Base-by-base conservation (phyloP, 2,113 vertebrate species). In the Pogona vitticeps region DNA sequence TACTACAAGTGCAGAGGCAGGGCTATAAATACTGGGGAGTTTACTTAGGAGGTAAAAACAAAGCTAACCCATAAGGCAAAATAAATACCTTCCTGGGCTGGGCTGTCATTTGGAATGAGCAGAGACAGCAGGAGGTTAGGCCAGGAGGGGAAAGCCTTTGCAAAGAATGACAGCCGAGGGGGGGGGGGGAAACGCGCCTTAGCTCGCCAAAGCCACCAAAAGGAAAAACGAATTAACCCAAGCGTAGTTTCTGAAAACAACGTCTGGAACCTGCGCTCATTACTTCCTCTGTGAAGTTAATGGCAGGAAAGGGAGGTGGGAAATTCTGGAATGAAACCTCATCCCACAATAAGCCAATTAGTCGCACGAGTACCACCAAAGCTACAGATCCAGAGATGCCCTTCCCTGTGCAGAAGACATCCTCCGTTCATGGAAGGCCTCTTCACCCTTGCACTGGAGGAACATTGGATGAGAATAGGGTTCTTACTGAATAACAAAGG, bases 21-120 rank as follows among this genome's bases (percentile, higher is more conserved):
- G 76, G 91, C 90, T 88, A 95, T 95, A 94, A 96, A 95, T 96
- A 95, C 87, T 90, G 81, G 58, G 87, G 75, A 80, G 91, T 92
- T 94, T 93, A 89, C 94, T 93, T 95, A 91, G 88, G 90, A 96
- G 89, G 91, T 93, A 94, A 95, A 87, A 94, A 91, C 83, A 92
- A 95, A 93, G 88, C 86, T 88, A 90, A 84, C 75, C 88, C 92
- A 88, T 95, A 94, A 94, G 46, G 86, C 87, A 90, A 93, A 95
- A 91, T 91, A 93, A 94, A 95, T 94, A 91, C 80, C 86, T 94
- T 94, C 90, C 88, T 90, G 84, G 92, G 77, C 76, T 31, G 72
- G 82, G 86, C 91, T 93, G 91, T 89, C 86, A 88, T 84, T 89
- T 87, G 84, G 82, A 88, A 72, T 89, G 88, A 85, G 89, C 0